Evolutionary conservation across 2,797 vertebrate genomes (phyloP), one percentile per base, ranked within the genome.

Genomic region (Telmatherina bonti): DNA sequence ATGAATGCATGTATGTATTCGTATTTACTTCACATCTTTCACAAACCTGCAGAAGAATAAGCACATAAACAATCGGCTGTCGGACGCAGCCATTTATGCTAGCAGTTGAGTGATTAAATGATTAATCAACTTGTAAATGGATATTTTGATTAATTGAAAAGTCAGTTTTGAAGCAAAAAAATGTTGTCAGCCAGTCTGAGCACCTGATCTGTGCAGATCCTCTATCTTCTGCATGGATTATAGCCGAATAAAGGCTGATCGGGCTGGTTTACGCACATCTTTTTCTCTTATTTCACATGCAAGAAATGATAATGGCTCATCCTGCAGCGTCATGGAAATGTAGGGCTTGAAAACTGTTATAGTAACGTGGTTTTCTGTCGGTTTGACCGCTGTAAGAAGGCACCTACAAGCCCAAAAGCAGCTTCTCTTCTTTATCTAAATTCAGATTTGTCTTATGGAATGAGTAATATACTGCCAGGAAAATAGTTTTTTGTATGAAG

Each of bases 1-100:
- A 76, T 56, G 59, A 53, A 71, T 71, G 55, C 49, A 72, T 52
- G 60, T 67, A 66, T 62, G 72, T 78, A 73, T 70, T 65, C 36
- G 24, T 58, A 76, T 53, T 26, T 33, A 63, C 30, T 52, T 66
- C 51, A 65, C 52, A 30, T 35, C 35, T 18, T 30, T 56, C 38
- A 57, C 45, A 67, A 18, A 74, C 51, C 63, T 67, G 53, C 55
- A 33, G 60, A 53, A 22, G 5, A 61, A 43, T 5, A n/a, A 7
- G 29, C 36, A 36, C 2, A 2, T 26, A 62, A 51, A 41, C 20
- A 63, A 20, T 65, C 18, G 51, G 15, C 16, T 45, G 10, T n/a
- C 20, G 38, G 15, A 45, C 7, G n/a, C 43, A 45, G 43, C 6
- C 18, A 41, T 27, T 9, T 24, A 6, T 11, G 5, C 22, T 5